Evolutionary conservation across 2,113 vertebrate genomes (phyloP).

Genomic region (Neofelis nebulosa): DNA sequence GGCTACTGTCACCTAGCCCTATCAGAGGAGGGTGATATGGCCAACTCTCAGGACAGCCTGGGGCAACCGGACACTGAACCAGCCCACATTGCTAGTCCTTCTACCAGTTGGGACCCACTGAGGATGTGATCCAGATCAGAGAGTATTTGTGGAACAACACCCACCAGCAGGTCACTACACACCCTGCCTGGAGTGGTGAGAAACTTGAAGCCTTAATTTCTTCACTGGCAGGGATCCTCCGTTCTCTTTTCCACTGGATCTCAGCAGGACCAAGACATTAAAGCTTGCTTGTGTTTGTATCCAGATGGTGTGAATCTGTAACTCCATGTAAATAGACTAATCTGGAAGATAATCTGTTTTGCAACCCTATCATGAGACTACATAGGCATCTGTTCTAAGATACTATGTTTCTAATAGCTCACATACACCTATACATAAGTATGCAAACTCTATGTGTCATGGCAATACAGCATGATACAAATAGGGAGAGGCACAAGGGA

Average conservation of each 20-base stretch:
- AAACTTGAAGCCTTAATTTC: not conserved
- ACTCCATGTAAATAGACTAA: not conserved
- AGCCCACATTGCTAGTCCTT: not conserved
- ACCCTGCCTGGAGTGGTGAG: not conserved
- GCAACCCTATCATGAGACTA: not conserved
- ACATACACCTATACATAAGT: not conserved
- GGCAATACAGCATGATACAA: not conserved
- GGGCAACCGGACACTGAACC: not conserved
- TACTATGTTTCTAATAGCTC: not conserved
- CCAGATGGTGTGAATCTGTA: not conserved
- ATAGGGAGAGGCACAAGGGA: not conserved
- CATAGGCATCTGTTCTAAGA: not conserved
- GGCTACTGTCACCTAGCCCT: no score
- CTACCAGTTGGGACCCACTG: not conserved
- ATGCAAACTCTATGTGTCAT: not conserved
- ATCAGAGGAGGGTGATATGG: not conserved
- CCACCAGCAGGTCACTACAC: not conserved
- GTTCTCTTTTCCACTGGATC: not conserved
- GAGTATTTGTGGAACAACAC: not conserved
- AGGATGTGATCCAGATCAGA: not conserved
- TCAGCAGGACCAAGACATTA: not conserved
- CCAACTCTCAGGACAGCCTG: not conserved
- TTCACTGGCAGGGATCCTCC: not conserved
- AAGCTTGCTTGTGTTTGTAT: not conserved
- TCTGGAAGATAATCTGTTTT: not conserved